Base-by-base conservation (phyloP, 2,797 vertebrate species). In the Diceros bicornis region DNA sequence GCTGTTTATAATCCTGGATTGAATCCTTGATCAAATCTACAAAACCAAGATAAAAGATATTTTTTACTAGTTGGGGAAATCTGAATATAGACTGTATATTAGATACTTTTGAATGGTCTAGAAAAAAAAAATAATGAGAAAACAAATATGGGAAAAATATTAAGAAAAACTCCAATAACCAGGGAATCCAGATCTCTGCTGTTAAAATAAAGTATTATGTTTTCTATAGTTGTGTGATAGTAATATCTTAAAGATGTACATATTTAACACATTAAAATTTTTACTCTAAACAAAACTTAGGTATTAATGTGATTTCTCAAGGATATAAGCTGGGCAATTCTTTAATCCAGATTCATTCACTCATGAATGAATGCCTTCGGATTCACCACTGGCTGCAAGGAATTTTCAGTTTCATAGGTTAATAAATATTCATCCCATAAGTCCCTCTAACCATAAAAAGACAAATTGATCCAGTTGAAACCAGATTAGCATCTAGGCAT, bases 241-340 rank as follows among this genome's bases (percentile, higher is more conserved):
- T 25, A 72, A 59, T 71, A 91, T 66, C 44, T 82, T 82, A 59
- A 55, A 78, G 47, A 75, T 29, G 69, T 4, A 92, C 4, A 64
- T 74, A 84, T 83, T 79, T 66, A 83, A 92, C 75, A 57, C 66
- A 71, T 34, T n/a, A 78, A 74, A 50, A 79, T 34, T 69, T 74
- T 62, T 92, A 55, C 52, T 88, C n/a, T 62, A 82, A 95, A 66
- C 2, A 77, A 84, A 95, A 81, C 41, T 74, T 79, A 50, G 69
- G 41, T 47, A 87, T 23, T 94, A 41, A 82, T 41, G 50, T 81
- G 34, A 50, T 25, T 89, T 66, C 86, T 92, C n/a, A 68, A 74
- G 55, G 64, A 47, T 72, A 57, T 25, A 71, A 87, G 55, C 34
- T 16, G 8, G n/a, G 23, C 16, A 93, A 44, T 94, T 91, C 34